Conservation (phyloP, 2,888 invertebrate species). For the Xylocampa areola region DNA sequence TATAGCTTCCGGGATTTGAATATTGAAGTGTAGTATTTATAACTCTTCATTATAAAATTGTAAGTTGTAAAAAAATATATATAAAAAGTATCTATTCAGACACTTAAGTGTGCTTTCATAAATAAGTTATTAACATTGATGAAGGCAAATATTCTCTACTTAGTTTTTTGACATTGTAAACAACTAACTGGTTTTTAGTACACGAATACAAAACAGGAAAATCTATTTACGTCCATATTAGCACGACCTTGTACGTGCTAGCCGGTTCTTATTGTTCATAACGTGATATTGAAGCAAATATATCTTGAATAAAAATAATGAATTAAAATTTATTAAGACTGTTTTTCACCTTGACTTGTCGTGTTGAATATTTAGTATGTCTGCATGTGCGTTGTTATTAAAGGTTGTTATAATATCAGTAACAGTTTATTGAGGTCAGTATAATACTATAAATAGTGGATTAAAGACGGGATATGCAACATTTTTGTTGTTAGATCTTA, state of each 20-base stretch:
- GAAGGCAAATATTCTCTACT: not conserved
- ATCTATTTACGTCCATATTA: conserved; percentile 48
- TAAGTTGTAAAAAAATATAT: too few species aligned
- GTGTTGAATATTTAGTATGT: conserved; percentile 47
- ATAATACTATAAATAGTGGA: conserved; percentile 23
- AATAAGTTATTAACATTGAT: not conserved
- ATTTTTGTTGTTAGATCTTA: conserved; percentile 22
- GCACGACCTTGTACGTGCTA: conserved; percentile 48
- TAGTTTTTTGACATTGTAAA: conserved; percentile 11
- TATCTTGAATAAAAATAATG: conserved; percentile 44
- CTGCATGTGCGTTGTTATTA: conserved; percentile 31
- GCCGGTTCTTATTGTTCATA: conserved; percentile 50
- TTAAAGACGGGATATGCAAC: conserved; percentile 31
- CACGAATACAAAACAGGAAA: conserved; percentile 33
- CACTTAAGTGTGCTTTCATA: too few species aligned
- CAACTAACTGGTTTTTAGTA: conserved; percentile 23
- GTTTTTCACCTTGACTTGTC: conserved; percentile 53
- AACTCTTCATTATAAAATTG: too few species aligned
- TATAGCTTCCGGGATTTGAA: not conserved
- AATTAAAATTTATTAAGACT: conserved; percentile 37
- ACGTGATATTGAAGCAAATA: conserved; percentile 40
- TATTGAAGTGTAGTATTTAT: too few species aligned
- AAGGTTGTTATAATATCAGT: conserved; percentile 29
- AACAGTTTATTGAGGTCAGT: conserved; percentile 43
- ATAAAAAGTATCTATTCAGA: too few species aligned